Base-by-base conservation (phyloP, 2,797 vertebrate species). In the Sebastes jordani region DNA sequence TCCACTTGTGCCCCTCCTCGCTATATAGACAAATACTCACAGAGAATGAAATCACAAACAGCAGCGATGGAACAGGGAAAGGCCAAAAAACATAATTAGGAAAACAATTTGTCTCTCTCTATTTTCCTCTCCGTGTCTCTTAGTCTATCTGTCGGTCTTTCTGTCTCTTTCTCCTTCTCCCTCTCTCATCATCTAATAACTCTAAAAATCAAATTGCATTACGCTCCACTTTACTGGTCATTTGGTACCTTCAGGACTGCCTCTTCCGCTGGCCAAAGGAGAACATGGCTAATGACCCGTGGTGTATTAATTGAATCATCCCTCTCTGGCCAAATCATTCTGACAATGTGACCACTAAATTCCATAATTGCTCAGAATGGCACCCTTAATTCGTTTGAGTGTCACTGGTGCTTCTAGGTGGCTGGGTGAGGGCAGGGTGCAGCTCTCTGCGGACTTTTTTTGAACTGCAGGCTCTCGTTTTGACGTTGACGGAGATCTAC, bases 281-380 rank as follows among this genome's bases (percentile, higher is more conserved):
- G 82, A 89, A 90, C 78, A 84, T 79, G 86, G 78, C 89, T 93
- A 95, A 95, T 92, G 92, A 93, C 89, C 93, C 90, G 77, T 91
- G 88, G 89, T 93, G 82, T 88, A 91, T 93, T 95, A 94, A 95
- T 92, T 92, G 56, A 95, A 94, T 95, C 86, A 91, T 89, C 91
- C 89, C 89, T 91, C 72, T 88, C 74, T 85, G 82, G 91, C 87
- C 86, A 94, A 93, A 95, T 95, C 86, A 89, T 93, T 95, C 88
- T 93, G 92, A 93, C 94, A 92, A 87, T 93, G 85, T 92, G 89
- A 85, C 86, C 84, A 87, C 84, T 92, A 93, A 94, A 94, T 93
- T 92, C 78, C 76, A 70, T 91, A 92, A 95, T 90, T 93, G 91
- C 88, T 90, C 83, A 89, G 71, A 91, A 85, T 85, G 64, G 81